A percentile compares a stretch with the other conserved stretches of the same genome.
Conservation (phyloP, 1,140 invertebrate genomes). For the Mamestra configurata region DNA sequence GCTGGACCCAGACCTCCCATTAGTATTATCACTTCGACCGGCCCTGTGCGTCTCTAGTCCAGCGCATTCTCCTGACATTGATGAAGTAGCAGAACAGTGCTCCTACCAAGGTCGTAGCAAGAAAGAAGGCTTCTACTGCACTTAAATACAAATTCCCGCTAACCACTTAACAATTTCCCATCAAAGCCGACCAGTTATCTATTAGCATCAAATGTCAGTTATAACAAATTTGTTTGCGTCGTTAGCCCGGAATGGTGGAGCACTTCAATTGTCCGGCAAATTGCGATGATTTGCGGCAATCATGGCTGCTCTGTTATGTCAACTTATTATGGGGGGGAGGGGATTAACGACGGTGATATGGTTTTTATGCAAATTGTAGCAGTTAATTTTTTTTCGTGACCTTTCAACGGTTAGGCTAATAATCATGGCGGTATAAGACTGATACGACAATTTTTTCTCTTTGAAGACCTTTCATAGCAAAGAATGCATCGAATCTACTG, state of each 20-base stretch:
- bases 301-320: constrained; percentile 46
- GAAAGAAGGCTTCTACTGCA: background rate
- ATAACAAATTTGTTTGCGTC: constrained; percentile 54
- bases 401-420: no score
- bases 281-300: constrained; percentile 74
- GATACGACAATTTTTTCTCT: no score
- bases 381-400: background rate
- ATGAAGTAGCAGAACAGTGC: no score
- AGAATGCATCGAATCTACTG: no score
- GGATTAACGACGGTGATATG: no score
- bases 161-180: background rate
- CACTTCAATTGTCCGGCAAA: constrained; percentile 72
- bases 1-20: no score
- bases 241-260: constrained; percentile 41
- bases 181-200: constrained; percentile 24
- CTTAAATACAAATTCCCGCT: background rate
- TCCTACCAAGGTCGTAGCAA: background rate
- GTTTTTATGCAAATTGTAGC: no score
- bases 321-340: background rate
- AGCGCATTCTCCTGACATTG: no score
- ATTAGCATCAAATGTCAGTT: constrained; percentile 35
- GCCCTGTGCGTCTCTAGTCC: no score
- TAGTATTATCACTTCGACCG: no score
- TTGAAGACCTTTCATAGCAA: no score
- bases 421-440: no score